Conservation (phyloP, 92 coral and sea anemone genomes). For the Porites evermanni region DNA sequence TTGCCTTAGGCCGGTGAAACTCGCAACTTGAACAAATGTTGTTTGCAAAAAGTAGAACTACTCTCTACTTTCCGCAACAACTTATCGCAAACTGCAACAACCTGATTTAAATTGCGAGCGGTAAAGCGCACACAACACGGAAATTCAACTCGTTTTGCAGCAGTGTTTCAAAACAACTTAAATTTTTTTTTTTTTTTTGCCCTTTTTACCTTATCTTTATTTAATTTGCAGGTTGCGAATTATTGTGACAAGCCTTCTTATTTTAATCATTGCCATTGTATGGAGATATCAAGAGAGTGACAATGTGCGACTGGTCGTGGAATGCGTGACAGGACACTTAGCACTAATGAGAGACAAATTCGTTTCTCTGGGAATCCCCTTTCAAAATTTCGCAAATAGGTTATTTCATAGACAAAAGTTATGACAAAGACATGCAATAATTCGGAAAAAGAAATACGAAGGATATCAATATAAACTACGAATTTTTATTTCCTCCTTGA, state of each 20-base stretch:
- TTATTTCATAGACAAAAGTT: conserved; percentile 4
- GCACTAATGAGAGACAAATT: conserved; percentile 23
- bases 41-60: too few species aligned
- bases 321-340: conserved; percentile 28
- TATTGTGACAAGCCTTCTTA: conserved; percentile 54
- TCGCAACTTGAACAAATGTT: too few species aligned
- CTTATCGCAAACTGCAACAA: too few species aligned
- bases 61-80: too few species aligned
- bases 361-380: conserved; percentile 9
- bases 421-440: conserved; percentile 1
- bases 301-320: conserved; percentile 39
- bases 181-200: too few species aligned
- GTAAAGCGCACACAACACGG: too few species aligned
- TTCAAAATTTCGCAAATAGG: conserved; percentile 5
- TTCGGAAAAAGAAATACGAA: background rate
- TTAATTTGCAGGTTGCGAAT: conserved; percentile 49
- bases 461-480: background rate
- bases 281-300: conserved; percentile 85
- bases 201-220: background rate
- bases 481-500: too few species aligned
- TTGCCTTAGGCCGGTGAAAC: too few species aligned
- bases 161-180: too few species aligned
- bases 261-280: conserved; percentile 45
- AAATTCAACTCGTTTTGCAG: too few species aligned
- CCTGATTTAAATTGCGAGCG: too few species aligned